phyloP scores from a whole-genome alignment of 1,140 invertebrate genomes.

The Drosophila lacertosa region DNA sequence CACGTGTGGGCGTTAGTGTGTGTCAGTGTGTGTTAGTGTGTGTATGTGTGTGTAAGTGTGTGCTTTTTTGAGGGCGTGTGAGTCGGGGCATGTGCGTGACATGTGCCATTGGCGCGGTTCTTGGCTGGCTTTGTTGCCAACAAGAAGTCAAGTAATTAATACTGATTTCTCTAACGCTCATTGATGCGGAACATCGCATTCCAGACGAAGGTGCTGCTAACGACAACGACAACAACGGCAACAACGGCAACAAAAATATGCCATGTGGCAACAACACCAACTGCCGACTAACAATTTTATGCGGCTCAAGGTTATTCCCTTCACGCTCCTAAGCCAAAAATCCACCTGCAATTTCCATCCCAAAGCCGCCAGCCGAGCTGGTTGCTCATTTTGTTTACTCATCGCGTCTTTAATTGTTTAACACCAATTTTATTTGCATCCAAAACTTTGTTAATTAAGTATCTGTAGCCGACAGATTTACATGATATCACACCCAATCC shows the following conservation, averaged over 20 bases:
- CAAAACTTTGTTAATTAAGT: conserved; percentile 70
- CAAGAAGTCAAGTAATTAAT: conserved; percentile 71
- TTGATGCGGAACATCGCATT: conserved; percentile 58
- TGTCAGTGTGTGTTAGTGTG: conserved; percentile 1
- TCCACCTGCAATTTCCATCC: background rate
- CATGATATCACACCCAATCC: conserved; percentile 1
- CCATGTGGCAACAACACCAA: conserved; percentile 35
- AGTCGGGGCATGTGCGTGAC: conserved; percentile 12
- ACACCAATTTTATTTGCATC: conserved; percentile 49
- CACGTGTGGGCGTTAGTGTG: background rate
- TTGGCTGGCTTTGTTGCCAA: conserved; percentile 29
- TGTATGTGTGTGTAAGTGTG: conserved; percentile 5
- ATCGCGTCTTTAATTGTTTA: conserved; percentile 50
- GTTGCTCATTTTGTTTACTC: conserved; percentile 28
- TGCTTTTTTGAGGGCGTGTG: background rate
- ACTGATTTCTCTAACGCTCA: conserved; percentile 65
- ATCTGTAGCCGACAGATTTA: conserved; percentile 40
- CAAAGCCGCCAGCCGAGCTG: conserved; percentile 5
- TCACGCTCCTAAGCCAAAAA: background rate
- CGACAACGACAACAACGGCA: conserved; percentile 54
- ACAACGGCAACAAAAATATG: conserved; percentile 38
- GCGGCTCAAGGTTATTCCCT: conserved; percentile 36
- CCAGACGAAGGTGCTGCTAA: conserved; percentile 53
- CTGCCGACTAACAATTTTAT: conserved; percentile 37
- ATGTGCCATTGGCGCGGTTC: conserved; percentile 20